Percentiles rank a stretch among this genome's conserved stretches.
These are phyloP conservation scores for Haliclona indistincta DNA, from an alignment of 37 sponge, comb jelly and placozoan species.

Conservation along the genomic window DNA sequence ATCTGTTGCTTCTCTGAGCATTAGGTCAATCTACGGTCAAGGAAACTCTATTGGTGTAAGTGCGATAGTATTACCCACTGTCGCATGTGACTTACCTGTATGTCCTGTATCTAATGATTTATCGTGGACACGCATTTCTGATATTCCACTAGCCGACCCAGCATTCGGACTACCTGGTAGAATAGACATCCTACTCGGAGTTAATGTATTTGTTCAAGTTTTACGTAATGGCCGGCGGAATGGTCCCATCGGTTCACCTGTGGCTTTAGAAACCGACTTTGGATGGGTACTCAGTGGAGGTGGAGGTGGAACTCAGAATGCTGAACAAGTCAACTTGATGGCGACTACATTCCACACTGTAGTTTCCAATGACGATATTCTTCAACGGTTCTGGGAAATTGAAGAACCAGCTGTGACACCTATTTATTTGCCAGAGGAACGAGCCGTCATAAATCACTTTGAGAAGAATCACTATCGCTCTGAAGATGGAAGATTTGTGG, in stretches of 20 bases:
- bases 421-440: constrained; percentile 4
- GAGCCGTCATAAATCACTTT: constrained; percentile 19
- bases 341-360: constrained; percentile 23
- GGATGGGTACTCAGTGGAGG: constrained; percentile 39
- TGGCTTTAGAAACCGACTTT: constrained; percentile 35
- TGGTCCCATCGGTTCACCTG: constrained; percentile 19
- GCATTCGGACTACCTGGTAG: constrained; percentile 13
- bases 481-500: constrained; percentile 29
- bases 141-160: too few species aligned
- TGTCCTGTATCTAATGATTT: too few species aligned
- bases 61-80: too few species aligned
- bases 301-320: not conserved
- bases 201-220: constrained; percentile 7
- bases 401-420: constrained; percentile 19
- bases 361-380: constrained; percentile 30
- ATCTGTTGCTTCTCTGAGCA: not conserved
- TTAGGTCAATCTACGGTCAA: not conserved
- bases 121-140: too few species aligned
- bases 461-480: constrained; percentile 7
- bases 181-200: constrained; percentile 29
- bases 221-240: constrained; percentile 33
- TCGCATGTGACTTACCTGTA: too few species aligned
- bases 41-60: too few species aligned
- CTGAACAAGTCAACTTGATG: not conserved
- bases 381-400: constrained; percentile 25